These are phyloP conservation scores for Thaumetopoea pityocampa DNA, from an alignment of 1,140 invertebrate species.

Conservation along the genomic window DNA sequence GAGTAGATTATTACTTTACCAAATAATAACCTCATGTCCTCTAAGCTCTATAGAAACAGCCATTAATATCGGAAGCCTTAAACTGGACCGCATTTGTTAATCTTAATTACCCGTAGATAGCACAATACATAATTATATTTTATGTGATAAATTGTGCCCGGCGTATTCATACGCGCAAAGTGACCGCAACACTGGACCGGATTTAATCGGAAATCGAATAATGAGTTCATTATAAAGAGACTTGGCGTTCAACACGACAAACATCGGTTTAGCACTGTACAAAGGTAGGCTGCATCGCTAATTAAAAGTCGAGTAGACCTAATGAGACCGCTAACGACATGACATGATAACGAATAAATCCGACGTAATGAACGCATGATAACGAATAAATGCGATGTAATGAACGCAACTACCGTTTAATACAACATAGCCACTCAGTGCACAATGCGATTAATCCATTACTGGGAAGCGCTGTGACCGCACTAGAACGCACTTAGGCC, in stretches of 20 bases:
- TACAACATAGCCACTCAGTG: slow-evolving; percentile 58
- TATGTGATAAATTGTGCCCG: slow-evolving; percentile 41
- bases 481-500: too few relatives aligned
- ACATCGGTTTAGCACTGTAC: too few relatives aligned
- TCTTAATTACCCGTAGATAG: slow-evolving; percentile 59
- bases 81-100: slow-evolving; percentile 45
- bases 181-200: slow-evolving; percentile 37
- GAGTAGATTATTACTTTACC: too few relatives aligned
- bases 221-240: too few relatives aligned
- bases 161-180: slow-evolving; percentile 30
- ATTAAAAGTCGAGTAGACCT: slow-evolving; percentile 59
- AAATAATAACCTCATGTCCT: slow-evolving; percentile 40
- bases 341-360: too few relatives aligned
- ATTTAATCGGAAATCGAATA: too few relatives aligned
- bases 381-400: slow-evolving; percentile 68
- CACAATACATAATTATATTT: too few relatives aligned
- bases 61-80: slow-evolving; percentile 37
- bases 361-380: too few relatives aligned
- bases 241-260: too few relatives aligned
- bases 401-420: slow-evolving; percentile 65
- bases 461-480: slow-evolving; percentile 47
- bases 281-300: slow-evolving; percentile 38
- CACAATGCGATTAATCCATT: slow-evolving; percentile 69
- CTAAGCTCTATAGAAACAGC: slow-evolving; percentile 62
- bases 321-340: slow-evolving; percentile 63